phyloP scores from a whole-genome alignment of 2,113 vertebrate species.

The Puma concolor region DNA sequence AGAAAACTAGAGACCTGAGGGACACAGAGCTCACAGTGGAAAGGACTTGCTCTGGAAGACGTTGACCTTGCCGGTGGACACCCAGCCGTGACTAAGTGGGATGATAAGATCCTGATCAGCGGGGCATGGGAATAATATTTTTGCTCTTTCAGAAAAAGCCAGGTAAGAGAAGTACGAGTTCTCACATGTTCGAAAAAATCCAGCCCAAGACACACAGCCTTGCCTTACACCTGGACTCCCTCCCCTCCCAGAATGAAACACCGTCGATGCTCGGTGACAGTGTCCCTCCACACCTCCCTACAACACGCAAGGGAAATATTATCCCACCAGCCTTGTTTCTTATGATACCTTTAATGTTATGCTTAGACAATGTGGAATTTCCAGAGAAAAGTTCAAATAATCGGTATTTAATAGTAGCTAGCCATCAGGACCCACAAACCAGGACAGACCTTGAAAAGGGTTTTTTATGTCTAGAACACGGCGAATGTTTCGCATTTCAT shows the following conservation, averaged over 20 bases:
- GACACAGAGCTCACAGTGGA: accelerated
- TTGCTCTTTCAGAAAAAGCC: neutral
- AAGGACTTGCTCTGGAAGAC: accelerated
- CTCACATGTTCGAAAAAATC: too few relatives aligned
- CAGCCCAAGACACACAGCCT: neutral
- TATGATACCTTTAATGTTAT: neutral
- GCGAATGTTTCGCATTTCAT: neutral
- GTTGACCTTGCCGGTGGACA: accelerated
- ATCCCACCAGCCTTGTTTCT: neutral
- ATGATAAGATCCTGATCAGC: accelerated
- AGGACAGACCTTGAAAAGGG: too few relatives aligned
- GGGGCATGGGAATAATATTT: accelerated
- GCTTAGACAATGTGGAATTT: neutral
- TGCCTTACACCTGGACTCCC: accelerated
- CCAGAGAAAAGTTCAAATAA: neutral
- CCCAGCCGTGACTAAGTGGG: accelerated
- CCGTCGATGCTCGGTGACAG: accelerated
- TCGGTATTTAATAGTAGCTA: too few relatives aligned
- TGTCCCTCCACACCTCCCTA: accelerated
- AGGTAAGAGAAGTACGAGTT: too few relatives aligned
- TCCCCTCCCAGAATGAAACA: neutral
- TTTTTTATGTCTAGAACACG: accelerated
- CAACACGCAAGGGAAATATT: accelerated
- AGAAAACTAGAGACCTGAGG: accelerated
- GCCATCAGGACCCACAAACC: accelerated